Evolutionary conservation across 37 sponge, comb jelly and placozoan genomes (phyloP), one percentile per base, ranked within the genome.

Genomic region (Hormiphora californensis): DNA sequence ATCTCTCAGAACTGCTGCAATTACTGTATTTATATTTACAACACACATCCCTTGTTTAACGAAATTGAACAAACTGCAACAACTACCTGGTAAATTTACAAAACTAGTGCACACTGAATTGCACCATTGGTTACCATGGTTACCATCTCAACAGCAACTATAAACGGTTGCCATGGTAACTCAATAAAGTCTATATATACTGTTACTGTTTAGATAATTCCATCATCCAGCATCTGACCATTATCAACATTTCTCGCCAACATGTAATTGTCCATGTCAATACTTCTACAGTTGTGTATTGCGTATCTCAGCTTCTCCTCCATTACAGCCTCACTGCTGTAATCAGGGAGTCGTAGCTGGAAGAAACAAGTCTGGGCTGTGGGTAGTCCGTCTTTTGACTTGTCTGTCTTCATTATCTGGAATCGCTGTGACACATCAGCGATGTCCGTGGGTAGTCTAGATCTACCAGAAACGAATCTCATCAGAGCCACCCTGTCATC

Each of bases 321-420:
- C 67, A 95, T 46, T 1, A 91, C 30, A 61, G 86, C 91, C 54
- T 89, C 89, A 5, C 93, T 90, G 0, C 88, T 40, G 86, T 95
- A 95, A 33, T 59, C 61, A 19, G 93, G 93, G 28, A 95, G 85
- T 32, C 94, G 78, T 33, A 95, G 85, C 49, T 95, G 95, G 67
- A 95, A 95, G 92, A 95, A 95, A 54, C 95, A 95, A 19, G 95
- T 95, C 44, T 95, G 95, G 30, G 95, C 54, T 7, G 93, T 95
- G 15, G 95, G 95, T 0, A 95, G 91, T 62, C 87, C 62, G 39
- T 94, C 92, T 22, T 46, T 46, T 27, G 55, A 91, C 93, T 90
- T 86, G 17, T 87, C 88, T 7, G 54, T 85, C 59, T 92, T 93
- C 54, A 93, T 86, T 69, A 94, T 88, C 62, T 91, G 91, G 67